These are phyloP conservation scores for Bufo bufo DNA, from an alignment of 2,113 vertebrate species.

Conservation along the genomic window DNA sequence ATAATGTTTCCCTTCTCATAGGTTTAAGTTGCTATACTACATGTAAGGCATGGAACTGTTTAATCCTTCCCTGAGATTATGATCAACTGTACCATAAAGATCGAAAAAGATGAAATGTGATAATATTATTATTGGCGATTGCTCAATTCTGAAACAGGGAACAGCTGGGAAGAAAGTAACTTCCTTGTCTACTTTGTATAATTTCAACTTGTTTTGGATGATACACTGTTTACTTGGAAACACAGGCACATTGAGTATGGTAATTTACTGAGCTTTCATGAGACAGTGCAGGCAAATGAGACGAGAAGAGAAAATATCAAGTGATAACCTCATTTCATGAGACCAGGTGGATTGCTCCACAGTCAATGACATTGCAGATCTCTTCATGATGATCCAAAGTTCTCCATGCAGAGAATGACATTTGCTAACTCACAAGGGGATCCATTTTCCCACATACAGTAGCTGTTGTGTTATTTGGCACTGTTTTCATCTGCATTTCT, in stretches of 20 bases:
- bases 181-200: not conserved
- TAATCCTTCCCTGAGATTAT: too few species aligned
- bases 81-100: too few species aligned
- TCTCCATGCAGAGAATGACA: slow-evolving; percentile 43
- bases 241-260: not conserved
- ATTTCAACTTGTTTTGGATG: not conserved
- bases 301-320: slow-evolving; percentile 23
- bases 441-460: slow-evolving; percentile 6
- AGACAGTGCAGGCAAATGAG: not conserved
- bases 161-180: not conserved
- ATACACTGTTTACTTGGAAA: not conserved
- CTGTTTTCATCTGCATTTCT: slow-evolving; percentile 24
- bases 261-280: slow-evolving; percentile 2
- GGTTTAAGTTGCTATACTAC: not conserved
- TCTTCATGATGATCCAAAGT: slow-evolving; percentile 7
- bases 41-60: not conserved
- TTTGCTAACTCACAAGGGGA: slow-evolving; percentile 48
- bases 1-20: not conserved
- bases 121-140: not conserved
- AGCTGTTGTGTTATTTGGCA: slow-evolving; percentile 29
- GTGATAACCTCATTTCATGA: slow-evolving; percentile 26
- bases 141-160: not conserved
- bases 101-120: too few species aligned
- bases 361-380: slow-evolving; percentile 36
- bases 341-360: slow-evolving; percentile 40